Evolutionary conservation across 2,113 vertebrate genomes (phyloP).

Genomic region (Neotragus moschatus): DNA sequence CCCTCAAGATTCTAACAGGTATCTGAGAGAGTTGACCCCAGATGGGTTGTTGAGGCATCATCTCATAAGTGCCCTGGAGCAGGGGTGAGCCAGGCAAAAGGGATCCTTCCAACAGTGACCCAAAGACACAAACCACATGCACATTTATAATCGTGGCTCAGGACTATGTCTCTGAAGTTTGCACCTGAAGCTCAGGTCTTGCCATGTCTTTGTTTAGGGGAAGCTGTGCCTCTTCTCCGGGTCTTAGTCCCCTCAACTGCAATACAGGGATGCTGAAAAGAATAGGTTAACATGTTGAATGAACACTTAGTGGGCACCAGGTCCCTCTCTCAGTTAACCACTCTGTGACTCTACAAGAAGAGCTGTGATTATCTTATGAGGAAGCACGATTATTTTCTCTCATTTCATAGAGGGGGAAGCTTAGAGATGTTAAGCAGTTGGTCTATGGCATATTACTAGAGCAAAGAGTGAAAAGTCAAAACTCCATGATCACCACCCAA

Average conservation of each 20-base stretch:
- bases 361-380: rapidly evolving
- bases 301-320: background rate
- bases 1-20: rapidly evolving
- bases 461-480: background rate
- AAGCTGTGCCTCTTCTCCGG: background rate
- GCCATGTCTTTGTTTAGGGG: rapidly evolving
- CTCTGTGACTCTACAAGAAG: background rate
- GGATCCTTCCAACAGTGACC: background rate
- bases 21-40: background rate
- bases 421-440: background rate
- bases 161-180: too few species aligned
- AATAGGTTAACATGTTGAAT: rapidly evolving
- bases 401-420: background rate
- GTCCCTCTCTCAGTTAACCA: background rate
- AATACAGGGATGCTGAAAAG: rapidly evolving
- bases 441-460: background rate
- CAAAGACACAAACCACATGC: background rate
- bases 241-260: background rate
- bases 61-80: background rate
- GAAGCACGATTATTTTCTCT: rapidly evolving
- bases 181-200: background rate
- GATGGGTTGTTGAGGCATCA: rapidly evolving
- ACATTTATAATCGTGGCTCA: rapidly evolving
- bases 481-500: rapidly evolving
- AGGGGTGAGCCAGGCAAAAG: background rate